Evolutionary conservation across 1,140 invertebrate species (phyloP), one percentile per base, ranked within the genome.

Genomic region (Brevipalpus yothersi): DNA sequence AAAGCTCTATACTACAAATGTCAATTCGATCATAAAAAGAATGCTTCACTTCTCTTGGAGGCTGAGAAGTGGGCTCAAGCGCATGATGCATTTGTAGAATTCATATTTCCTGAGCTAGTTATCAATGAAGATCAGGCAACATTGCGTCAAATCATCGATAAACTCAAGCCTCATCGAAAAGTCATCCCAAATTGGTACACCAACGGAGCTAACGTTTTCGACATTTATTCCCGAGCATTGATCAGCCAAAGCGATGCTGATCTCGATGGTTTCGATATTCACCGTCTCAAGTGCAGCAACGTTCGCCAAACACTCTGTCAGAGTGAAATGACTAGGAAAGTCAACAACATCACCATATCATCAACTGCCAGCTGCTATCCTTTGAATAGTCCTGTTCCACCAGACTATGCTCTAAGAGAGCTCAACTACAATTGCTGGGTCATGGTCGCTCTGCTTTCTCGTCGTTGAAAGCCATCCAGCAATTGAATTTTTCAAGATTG

Each of bases 321-420:
- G 68, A 75, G 77, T 1, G 78, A 81, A 71, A 81, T 81, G 69
- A 76, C 79, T 0, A 77, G 79, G 63, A 72, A 76, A 58, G 73
- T 74, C 23, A 69, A 77, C 7, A 51, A 58, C 5, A 58, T 61
- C 11, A 23, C 53, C 39, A 17, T 47, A 10, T 42, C 45, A 58
- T 19, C 58, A 8, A 74, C 77, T 63, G 66, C 79, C 8, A 68
- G 77, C 23, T 67, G 72, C 61, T 75, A 72, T 62, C 17, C 68
- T 11, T 45, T 59, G 47, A 57, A 54, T 67, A 15, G 66, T 71
- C 11, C 70, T 71, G n/a, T 68, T 75, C 79, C 79, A 21, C 77
- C 80, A 66, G 80, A 82, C 69, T 81, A 80, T 65, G 72, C 73
- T 2, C 72, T 79, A 53, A 75, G 79, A 64, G 79, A 81, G 65